phyloP scores from a whole-genome alignment of 2,888 invertebrate genomes.

The Drosophila kanekoi region DNA sequence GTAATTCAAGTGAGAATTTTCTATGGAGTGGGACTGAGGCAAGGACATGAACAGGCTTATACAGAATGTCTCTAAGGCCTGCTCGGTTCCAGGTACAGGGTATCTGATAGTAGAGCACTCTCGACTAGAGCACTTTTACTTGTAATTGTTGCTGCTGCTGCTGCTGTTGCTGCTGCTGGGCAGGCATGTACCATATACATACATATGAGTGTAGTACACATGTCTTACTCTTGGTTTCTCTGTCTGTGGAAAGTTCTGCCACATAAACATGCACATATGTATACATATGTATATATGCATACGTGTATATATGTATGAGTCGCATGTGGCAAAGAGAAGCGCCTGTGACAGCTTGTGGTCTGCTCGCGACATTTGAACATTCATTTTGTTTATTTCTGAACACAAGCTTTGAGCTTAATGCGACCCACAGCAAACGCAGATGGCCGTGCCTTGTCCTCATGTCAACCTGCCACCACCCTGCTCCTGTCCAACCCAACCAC shows the following conservation, averaged over 20 bases:
- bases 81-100: not conserved
- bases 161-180: constrained; percentile 41
- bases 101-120: not conserved
- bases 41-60: too few relatives aligned
- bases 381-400: constrained; percentile 74
- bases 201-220: constrained; percentile 17
- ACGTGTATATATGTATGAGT: constrained; percentile 1
- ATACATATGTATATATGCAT: not conserved
- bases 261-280: constrained; percentile 3
- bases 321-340: constrained; percentile 54
- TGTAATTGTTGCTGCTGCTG: constrained; percentile 24
- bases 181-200: constrained; percentile 44
- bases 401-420: constrained; percentile 68
- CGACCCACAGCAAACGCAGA: constrained; percentile 52
- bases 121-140: not conserved
- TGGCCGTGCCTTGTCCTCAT: constrained; percentile 7
- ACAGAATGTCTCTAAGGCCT: too few relatives aligned
- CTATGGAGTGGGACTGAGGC: too few relatives aligned
- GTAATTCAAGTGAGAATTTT: too few relatives aligned
- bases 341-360: constrained; percentile 82
- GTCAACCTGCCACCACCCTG: not conserved
- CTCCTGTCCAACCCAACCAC: not conserved
- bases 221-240: constrained; percentile 23
- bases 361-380: constrained; percentile 81
- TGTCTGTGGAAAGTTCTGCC: constrained; percentile 42